Evolutionary conservation across 2,797 vertebrate species (phyloP), one percentile per base, ranked within the genome.

Genomic region (Hoplostethus mediterraneus): DNA sequence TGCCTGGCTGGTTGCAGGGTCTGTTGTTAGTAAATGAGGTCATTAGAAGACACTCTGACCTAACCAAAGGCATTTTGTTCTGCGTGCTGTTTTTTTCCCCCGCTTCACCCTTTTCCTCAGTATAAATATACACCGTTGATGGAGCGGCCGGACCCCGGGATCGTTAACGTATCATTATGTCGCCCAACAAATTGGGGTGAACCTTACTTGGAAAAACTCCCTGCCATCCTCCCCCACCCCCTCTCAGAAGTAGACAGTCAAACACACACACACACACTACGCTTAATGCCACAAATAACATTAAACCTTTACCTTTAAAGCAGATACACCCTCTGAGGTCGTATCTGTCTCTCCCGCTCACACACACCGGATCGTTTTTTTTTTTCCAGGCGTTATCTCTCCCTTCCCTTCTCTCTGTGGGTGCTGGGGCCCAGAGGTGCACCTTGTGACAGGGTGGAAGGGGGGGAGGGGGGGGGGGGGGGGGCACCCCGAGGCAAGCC

Each of bases 31-130:
- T 89, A 88, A 94, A 92, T 89, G 84, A 90, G 92, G 91, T 89
- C 92, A 87, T 88, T 87, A 86, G 80, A 89, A 92, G 89, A 90
- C 90, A 91, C 85, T 82, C 76, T 92, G 92, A 93, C 91, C 89
- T 91, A 76, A 92, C 91, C 89, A 84, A 92, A 87, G 90, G 91
- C 90, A 86, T 88, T 75, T 88, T 90, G 84, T 86, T 89, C 77
- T 84, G 74, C 82, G 77, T 69, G 51, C 70, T 75, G 71, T 73
- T 57, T 80, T 67, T 76, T 76, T 70, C 72, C 55, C 79, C 65
- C 75, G 75, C 67, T 67, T 73, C n/a, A 60, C 28, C 33, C 68
- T 60, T 64, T 76, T 83, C 71, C 78, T 82, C 64, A 60, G 84
- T 85, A 84, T 88, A 79, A 90, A 89, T 84, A 82, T 69, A 83